Conservation (phyloP, 2,113 vertebrate species). For the Tinamus guttatus region DNA sequence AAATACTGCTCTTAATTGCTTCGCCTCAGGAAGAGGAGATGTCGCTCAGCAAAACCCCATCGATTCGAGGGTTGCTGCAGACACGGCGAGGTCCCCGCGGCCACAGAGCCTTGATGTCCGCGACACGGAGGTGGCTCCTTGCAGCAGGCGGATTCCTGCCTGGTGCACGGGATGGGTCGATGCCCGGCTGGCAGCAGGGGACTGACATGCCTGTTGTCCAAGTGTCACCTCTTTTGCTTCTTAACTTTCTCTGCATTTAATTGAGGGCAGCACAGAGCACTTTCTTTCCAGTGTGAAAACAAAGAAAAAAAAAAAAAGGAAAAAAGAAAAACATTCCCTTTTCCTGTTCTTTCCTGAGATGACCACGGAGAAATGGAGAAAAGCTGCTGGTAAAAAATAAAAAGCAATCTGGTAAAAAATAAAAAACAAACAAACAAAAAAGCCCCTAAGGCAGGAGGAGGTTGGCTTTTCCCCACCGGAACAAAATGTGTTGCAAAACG, state of each 20-base stretch:
- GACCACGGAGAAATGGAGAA: background rate
- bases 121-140: background rate
- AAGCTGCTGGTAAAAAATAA: background rate
- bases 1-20: background rate
- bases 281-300: background rate
- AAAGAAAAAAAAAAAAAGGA: background rate
- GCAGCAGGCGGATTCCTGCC: background rate
- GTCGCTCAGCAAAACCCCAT: background rate
- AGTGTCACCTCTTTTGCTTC: background rate
- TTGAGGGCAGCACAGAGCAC: background rate
- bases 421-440: background rate
- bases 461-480: background rate
- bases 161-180: fast-evolving
- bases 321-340: background rate
- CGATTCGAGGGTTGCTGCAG: background rate
- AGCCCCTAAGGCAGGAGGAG: background rate
- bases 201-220: background rate
- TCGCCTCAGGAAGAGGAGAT: background rate
- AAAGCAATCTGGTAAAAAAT: background rate
- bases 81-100: background rate
- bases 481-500: background rate
- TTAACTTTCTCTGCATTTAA: background rate
- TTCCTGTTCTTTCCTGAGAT: background rate
- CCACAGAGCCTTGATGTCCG: background rate
- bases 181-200: background rate